Evolutionary conservation across 1,140 invertebrate genomes (phyloP).

Genomic region (Holotrichia oblita): DNA sequence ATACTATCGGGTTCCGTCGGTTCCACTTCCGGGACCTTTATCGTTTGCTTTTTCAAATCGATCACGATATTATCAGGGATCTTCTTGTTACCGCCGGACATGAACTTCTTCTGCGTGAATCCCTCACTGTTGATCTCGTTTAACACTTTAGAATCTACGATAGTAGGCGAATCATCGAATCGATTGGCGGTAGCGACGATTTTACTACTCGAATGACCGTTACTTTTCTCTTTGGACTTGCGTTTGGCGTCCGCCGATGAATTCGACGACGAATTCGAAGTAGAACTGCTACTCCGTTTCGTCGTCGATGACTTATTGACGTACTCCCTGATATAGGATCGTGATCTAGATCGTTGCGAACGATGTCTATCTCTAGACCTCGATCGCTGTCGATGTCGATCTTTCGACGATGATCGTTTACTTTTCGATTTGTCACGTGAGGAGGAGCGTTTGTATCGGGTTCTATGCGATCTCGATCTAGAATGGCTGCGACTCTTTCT

Average conservation of each 20-base stretch:
- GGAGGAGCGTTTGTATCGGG: constrained; percentile 44
- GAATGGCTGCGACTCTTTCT: constrained; percentile 46
- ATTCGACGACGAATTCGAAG: constrained; percentile 37
- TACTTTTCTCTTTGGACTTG: constrained; percentile 29
- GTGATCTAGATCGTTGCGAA: constrained; percentile 52
- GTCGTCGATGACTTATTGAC: constrained; percentile 50
- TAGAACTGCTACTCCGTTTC: constrained; percentile 45
- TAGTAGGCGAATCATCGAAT: constrained; percentile 33
- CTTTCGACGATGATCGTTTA: constrained; percentile 48
- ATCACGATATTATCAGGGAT: constrained; percentile 58
- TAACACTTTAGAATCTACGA: constrained; percentile 50
- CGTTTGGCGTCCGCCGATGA: neutral
- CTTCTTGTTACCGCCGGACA: constrained; percentile 51
- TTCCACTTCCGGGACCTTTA: constrained; percentile 58
- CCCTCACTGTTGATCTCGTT: constrained; percentile 57
- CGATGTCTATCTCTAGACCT: constrained; percentile 39
- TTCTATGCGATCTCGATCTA: constrained; percentile 47
- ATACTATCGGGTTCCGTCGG: constrained; percentile 57
- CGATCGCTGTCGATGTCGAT: constrained; percentile 46
- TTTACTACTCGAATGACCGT: neutral
- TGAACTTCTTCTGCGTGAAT: constrained; percentile 54
- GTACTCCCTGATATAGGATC: constrained; percentile 54
- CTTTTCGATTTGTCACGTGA: constrained; percentile 48
- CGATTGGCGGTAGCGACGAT: constrained; percentile 25
- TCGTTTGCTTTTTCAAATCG: constrained; percentile 59